Base-by-base conservation (phyloP, 2,888 invertebrate genomes). In the Phortica okadai region DNA sequence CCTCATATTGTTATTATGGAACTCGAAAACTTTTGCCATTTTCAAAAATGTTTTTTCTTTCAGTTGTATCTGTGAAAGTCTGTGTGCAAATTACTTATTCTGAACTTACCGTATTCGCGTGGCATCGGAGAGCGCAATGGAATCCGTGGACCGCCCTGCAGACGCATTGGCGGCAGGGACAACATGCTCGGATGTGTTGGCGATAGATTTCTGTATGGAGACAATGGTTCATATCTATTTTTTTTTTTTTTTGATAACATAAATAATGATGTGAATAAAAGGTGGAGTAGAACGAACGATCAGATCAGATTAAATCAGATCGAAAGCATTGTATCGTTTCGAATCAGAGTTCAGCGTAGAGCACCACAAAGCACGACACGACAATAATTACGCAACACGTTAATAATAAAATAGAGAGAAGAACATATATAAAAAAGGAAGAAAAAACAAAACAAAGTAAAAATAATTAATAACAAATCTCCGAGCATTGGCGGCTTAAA, bases 51-150 rank as follows among this genome's bases (percentile, higher is more conserved):
- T 79, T 74, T 80, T 74, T 83, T 78, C 44, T 75, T 67, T 78
- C 74, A 73, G 33, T 16, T 56, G 76, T 62, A 74, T 76, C 44
- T 74, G 33, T 77, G 70, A 72, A 54, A 72, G 54, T 62, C 21
- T 62, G 25, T 62, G 16, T 16, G 70, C 25, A 72, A 72, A 72
- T 21, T 72, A 67, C 25, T 54, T 72, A 54, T 85, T 83, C 85
- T 85, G 76, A 84, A 95, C 97, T 95, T 94, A 97, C 97, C 97
- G 93, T 97, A 97, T 92, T 97, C 97, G 85, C 96, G 96, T 88
- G 96, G 89, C 94, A 96, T 94, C 80, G 95, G 94, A 90, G 94
- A 91, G 84, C 92, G 89, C 83, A 92, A 83, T 82, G 92, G 91
- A 86, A 91, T 90, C 84, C 92, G 89, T 80, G 91, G 93, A 82